phyloP scores from a whole-genome alignment of 2,113 vertebrate species.

The Illadopsis cleaveri region DNA sequence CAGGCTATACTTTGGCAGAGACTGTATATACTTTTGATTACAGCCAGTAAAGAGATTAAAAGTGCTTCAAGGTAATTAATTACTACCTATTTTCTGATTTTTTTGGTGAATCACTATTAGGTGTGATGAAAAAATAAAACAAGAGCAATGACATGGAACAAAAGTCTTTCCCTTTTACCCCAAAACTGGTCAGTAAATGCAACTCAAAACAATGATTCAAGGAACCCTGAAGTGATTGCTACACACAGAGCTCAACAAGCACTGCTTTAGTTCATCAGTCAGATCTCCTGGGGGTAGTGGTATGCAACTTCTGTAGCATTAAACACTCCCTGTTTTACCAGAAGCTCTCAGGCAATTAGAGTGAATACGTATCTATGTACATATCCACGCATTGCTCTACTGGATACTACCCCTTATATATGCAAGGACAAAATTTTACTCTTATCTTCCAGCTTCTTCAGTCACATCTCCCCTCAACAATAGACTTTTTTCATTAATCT shows the following conservation, averaged over 20 bases:
- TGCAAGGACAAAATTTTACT: not conserved
- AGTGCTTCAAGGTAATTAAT: not conserved
- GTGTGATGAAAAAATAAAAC: not conserved
- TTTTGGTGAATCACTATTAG: not conserved
- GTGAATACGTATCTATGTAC: not conserved
- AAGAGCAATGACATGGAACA: not conserved
- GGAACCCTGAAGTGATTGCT: accelerated
- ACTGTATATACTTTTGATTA: not conserved
- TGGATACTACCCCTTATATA: not conserved
- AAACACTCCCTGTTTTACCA: not conserved
- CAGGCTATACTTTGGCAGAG: not conserved
- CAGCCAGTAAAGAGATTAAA: not conserved
- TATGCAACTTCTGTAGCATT: not conserved
- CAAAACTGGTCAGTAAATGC: not conserved
- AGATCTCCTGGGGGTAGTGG: not conserved
- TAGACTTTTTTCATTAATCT: not conserved
- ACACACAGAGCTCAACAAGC: not conserved
- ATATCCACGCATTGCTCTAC: not conserved
- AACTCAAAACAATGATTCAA: not conserved
- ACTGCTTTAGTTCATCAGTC: accelerated
- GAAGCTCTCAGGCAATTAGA: not conserved
- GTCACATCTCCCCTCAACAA: not conserved
- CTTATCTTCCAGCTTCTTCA: not conserved
- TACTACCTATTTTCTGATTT: not conserved
- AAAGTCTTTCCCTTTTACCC: not conserved